Conservation (phyloP, 1,140 invertebrate species). For the Bombus waltoni region DNA sequence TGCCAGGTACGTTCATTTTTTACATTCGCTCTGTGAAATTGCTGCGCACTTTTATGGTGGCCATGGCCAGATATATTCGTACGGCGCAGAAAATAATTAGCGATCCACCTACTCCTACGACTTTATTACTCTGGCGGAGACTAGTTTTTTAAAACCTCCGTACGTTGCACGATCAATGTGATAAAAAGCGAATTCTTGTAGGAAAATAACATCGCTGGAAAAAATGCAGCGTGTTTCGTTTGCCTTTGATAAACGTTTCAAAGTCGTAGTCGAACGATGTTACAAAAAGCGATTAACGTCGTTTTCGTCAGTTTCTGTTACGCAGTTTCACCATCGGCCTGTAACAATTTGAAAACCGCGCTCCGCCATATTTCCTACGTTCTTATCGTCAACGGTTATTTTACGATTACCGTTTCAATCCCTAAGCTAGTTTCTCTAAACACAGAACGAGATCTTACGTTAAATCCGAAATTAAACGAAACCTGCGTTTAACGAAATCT, state of each 20-base stretch:
- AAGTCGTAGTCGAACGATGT: too few relatives aligned
- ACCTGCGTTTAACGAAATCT: neutral
- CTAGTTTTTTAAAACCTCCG: neutral
- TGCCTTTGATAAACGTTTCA: too few relatives aligned
- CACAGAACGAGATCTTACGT: too few relatives aligned
- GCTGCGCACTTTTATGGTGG: neutral
- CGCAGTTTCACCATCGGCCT: too few relatives aligned
- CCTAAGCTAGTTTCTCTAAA: too few relatives aligned
- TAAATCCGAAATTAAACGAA: too few relatives aligned
- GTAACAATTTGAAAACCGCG: too few relatives aligned
- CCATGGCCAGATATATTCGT: neutral
- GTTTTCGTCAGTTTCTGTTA: too few relatives aligned
- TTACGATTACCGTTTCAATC: too few relatives aligned
- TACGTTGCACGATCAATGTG: neutral
- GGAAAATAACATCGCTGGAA: neutral
- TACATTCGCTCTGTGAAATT: conserved; percentile 22
- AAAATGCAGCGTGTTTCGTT: neutral
- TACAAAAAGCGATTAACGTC: too few relatives aligned
- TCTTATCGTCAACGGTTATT: too few relatives aligned
- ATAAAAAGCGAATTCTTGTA: neutral
- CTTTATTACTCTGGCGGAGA: neutral
- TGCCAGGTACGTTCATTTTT: conserved; percentile 4
- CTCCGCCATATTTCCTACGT: too few relatives aligned
- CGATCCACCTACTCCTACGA: neutral
- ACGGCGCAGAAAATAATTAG: conserved; percentile 23